A percentile compares a stretch with the other conserved stretches of the same genome.
Conservation (phyloP, 2,888 invertebrate genomes). For the Podotricha telesiphe region DNA sequence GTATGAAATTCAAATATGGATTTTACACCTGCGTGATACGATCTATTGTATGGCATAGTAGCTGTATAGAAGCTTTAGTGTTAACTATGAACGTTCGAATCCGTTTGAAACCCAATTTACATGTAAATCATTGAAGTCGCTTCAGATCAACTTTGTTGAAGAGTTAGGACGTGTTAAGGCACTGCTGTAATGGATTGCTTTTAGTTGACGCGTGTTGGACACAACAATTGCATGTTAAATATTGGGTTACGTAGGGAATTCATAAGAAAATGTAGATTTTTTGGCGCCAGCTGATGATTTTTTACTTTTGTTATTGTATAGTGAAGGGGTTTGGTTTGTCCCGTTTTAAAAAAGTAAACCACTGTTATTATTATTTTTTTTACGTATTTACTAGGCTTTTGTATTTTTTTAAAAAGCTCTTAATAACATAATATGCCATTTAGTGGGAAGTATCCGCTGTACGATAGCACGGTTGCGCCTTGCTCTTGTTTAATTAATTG, state of each 20-base stretch:
- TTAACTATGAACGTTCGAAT: conserved; percentile 72
- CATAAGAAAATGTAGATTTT: neutral
- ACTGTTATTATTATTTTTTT: too few relatives aligned
- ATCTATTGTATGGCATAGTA: conserved; percentile 5
- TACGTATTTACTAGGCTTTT: too few relatives aligned
- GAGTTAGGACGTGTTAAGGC: conserved; percentile 48
- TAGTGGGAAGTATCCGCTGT: too few relatives aligned
- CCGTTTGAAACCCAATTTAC: conserved; percentile 76
- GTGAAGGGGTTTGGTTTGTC: too few relatives aligned
- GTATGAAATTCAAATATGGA: conserved; percentile 9
- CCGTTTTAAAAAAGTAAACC: too few relatives aligned
- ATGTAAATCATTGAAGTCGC: conserved; percentile 77
- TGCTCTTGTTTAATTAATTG: too few relatives aligned
- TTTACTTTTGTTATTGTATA: neutral
- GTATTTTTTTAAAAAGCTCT: too few relatives aligned
- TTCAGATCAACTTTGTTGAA: conserved; percentile 71
- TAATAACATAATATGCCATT: too few relatives aligned
- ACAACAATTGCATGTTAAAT: conserved; percentile 28
- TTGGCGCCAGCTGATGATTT: neutral
- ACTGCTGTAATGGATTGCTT: conserved; percentile 41
- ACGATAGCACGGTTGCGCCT: too few relatives aligned
- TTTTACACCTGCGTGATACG: conserved; percentile 31
- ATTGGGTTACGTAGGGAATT: conserved; percentile 13
- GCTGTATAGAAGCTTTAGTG: conserved; percentile 46
- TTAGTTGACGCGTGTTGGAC: conserved; percentile 30